phyloP scores from a whole-genome alignment of 2,888 invertebrate genomes.

The Bombyx huttoni region DNA sequence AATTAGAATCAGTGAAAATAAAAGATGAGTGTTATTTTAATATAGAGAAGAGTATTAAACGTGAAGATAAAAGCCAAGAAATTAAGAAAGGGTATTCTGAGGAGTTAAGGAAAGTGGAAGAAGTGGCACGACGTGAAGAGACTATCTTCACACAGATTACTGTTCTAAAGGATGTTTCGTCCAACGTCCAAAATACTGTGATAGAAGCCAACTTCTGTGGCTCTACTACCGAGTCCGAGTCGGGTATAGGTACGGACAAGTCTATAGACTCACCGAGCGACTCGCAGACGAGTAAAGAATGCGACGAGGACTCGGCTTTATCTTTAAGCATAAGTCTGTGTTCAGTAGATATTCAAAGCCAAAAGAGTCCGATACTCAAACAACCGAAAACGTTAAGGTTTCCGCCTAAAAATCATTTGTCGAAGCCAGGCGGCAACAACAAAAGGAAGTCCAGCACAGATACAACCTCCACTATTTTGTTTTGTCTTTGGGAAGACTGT shows the following conservation, averaged over 20 bases:
- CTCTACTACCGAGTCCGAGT: constrained; percentile 57
- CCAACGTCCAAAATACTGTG: constrained; percentile 54
- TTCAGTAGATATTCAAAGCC: constrained; percentile 50
- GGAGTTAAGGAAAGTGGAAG: constrained; percentile 43
- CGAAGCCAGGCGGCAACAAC: constrained; percentile 36
- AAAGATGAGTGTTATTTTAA: constrained; percentile 8
- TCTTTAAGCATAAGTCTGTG: constrained; percentile 57
- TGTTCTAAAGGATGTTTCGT: constrained; percentile 58
- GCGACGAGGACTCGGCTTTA: constrained; percentile 60
- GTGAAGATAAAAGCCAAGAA: constrained; percentile 14
- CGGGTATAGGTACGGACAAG: constrained; percentile 63
- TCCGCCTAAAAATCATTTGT: constrained; percentile 70
- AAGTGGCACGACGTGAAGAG: constrained; percentile 52
- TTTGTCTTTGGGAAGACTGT: constrained; percentile 89
- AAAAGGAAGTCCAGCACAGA: constrained; percentile 50
- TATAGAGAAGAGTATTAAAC: background rate
- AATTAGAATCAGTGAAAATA: constrained; percentile 25
- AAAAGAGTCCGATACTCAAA: constrained; percentile 83
- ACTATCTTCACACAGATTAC: constrained; percentile 63
- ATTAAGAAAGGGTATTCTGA: constrained; percentile 22
- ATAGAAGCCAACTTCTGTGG: constrained; percentile 58
- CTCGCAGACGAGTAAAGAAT: constrained; percentile 60
- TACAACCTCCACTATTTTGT: constrained; percentile 61
- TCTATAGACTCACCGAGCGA: constrained; percentile 64
- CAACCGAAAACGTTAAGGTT: constrained; percentile 87